A percentile compares a stretch with the other conserved stretches of the same genome.
phyloP scores from a whole-genome alignment of 2,113 vertebrate species.

The Seriola rivoliana region DNA sequence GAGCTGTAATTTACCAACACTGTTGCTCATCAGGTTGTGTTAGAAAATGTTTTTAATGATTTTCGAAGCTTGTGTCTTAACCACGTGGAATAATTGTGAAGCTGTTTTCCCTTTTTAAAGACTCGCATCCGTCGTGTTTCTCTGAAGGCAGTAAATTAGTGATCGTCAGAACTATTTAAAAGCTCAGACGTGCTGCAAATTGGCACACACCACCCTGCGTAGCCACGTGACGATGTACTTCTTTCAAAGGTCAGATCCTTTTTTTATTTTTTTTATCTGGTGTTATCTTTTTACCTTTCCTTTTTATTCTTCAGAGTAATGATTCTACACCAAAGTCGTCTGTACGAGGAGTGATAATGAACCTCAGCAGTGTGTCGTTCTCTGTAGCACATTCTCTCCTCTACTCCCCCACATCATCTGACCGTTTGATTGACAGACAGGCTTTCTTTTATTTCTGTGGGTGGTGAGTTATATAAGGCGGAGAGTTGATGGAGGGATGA shows the following conservation, averaged over 20 bases:
- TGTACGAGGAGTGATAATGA: conserved; percentile 36
- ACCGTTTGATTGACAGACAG: conserved; percentile 50
- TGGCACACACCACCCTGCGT: neutral
- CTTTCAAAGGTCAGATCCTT: neutral
- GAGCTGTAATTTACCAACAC: neutral
- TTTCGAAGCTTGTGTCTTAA: too few relatives aligned
- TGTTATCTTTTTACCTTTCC: neutral
- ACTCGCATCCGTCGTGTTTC: neutral
- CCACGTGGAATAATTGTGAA: neutral
- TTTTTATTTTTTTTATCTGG: neutral
- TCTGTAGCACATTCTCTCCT: conserved; percentile 37
- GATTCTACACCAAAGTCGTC: conserved; percentile 20
- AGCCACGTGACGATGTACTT: neutral
- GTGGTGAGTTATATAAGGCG: conserved; percentile 55
- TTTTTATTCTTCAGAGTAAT: conserved; percentile 17
- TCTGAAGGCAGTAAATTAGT: neutral
- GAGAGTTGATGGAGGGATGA: conserved; percentile 49
- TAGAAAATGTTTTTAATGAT: neutral
- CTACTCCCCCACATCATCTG: conserved; percentile 60
- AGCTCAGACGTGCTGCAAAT: neutral
- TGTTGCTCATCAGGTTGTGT: neutral
- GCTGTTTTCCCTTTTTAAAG: neutral
- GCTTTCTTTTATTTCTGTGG: conserved; percentile 58
- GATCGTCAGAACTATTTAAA: neutral
- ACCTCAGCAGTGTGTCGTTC: conserved; percentile 12